Evolutionary conservation across 1,140 invertebrate genomes (phyloP).

Genomic region (Rhizoglyphus robini): DNA sequence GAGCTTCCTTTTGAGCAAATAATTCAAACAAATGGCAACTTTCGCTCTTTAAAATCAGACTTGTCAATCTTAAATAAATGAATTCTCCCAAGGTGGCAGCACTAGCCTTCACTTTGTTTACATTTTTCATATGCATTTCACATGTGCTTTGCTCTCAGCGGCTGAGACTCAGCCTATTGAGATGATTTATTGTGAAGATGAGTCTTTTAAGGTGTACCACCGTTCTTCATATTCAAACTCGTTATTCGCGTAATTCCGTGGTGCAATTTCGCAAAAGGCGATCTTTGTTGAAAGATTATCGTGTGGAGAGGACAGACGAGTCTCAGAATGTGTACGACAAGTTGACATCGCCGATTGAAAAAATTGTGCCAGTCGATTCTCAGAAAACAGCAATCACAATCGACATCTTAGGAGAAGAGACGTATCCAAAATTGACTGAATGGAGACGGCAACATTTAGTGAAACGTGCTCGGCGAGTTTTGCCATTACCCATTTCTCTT

Average conservation of each 20-base stretch:
- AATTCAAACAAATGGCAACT: not conserved
- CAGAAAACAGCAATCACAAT: conserved; percentile 10
- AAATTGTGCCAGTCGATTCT: not conserved
- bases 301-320: not conserved
- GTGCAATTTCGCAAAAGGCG: not conserved
- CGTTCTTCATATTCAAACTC: not conserved
- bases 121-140: too few species aligned
- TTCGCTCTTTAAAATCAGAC: too few species aligned
- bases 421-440: conserved; percentile 11
- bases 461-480: not conserved
- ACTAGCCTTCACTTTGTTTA: too few species aligned
- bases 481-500: conserved; percentile 19
- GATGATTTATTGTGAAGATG: too few species aligned
- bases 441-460: conserved; percentile 2
- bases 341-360: not conserved
- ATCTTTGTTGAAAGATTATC: not conserved
- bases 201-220: not conserved
- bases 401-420: conserved; percentile 10
- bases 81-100: too few species aligned
- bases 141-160: too few species aligned
- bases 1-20: conserved; percentile 1
- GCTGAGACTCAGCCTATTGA: too few species aligned
- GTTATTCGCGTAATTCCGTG: not conserved
- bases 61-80: too few species aligned
- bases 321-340: not conserved